These are phyloP conservation scores for Corydoras sp. DNA, from an alignment of 2,113 vertebrate genomes.

Conservation along the genomic window DNA sequence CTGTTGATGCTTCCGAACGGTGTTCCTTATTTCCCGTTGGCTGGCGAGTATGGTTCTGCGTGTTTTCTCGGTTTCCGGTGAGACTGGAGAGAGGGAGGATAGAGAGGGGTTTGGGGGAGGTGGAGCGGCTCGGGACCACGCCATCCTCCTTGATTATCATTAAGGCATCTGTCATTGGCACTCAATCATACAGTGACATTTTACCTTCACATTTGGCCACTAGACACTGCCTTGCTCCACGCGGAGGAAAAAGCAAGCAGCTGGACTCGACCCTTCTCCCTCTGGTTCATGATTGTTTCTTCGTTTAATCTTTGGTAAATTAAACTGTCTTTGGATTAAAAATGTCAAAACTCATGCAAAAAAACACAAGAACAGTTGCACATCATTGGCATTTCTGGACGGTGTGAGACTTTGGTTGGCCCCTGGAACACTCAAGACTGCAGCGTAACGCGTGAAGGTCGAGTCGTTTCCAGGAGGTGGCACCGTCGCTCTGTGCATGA, in stretches of 20 bases:
- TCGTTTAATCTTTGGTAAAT: constrained; percentile 43
- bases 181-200: constrained; percentile 73
- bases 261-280: constrained; percentile 34
- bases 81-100: constrained; percentile 36
- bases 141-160: constrained; percentile 73
- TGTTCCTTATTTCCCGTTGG: not conserved
- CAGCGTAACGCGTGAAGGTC: not conserved
- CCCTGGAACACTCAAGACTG: constrained; percentile 15
- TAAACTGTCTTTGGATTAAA: constrained; percentile 32
- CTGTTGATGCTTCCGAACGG: too few species aligned
- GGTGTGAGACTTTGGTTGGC: constrained; percentile 27
- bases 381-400: constrained; percentile 16
- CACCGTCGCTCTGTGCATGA: constrained; percentile 40
- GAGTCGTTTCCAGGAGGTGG: constrained; percentile 39
- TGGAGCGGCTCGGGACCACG: constrained; percentile 46
- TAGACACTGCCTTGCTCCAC: constrained; percentile 54
- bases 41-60: constrained; percentile 52
- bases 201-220: constrained; percentile 72
- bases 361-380: constrained; percentile 3
- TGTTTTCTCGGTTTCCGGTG: constrained; percentile 54
- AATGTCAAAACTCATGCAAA: constrained; percentile 26
- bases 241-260: constrained; percentile 31
- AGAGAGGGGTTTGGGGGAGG: not conserved
- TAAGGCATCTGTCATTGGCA: constrained; percentile 98
- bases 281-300: constrained; percentile 60